Evolutionary conservation across 2,113 vertebrate genomes (phyloP).

Genomic region (Redunca redunca): DNA sequence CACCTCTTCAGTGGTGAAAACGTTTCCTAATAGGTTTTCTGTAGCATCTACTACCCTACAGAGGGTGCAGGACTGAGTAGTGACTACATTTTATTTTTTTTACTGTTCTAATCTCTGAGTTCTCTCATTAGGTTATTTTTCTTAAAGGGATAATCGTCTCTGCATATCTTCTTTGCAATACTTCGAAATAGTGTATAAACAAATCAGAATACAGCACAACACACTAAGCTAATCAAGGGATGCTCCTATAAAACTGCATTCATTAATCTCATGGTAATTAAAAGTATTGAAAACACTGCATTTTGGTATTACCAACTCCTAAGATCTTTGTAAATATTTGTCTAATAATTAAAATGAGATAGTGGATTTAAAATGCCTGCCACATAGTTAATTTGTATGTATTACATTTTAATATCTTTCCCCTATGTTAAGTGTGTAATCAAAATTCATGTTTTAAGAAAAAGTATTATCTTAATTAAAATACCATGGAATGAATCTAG

Average conservation of each 20-base stretch:
- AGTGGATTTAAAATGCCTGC: neutral
- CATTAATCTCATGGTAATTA: neutral
- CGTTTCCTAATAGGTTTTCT: neutral
- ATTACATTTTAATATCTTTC: neutral
- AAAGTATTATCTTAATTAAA: neutral
- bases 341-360: neutral
- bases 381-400: neutral
- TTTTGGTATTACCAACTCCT: neutral
- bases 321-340: neutral
- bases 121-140: neutral
- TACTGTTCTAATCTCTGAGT: neutral
- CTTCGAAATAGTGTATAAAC: neutral
- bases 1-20: neutral
- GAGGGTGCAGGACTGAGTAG: neutral
- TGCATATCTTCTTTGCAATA: neutral
- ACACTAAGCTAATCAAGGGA: neutral
- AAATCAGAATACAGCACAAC: neutral
- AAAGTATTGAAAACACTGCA: neutral
- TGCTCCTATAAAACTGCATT: neutral
- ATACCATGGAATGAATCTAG: neutral
- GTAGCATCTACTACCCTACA: neutral
- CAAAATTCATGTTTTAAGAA: neutral
- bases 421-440: neutral
- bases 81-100: neutral
- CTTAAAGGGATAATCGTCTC: neutral